Evolutionary conservation across 2,888 invertebrate species (phyloP).

Genomic region (Cremastinae sp.): DNA sequence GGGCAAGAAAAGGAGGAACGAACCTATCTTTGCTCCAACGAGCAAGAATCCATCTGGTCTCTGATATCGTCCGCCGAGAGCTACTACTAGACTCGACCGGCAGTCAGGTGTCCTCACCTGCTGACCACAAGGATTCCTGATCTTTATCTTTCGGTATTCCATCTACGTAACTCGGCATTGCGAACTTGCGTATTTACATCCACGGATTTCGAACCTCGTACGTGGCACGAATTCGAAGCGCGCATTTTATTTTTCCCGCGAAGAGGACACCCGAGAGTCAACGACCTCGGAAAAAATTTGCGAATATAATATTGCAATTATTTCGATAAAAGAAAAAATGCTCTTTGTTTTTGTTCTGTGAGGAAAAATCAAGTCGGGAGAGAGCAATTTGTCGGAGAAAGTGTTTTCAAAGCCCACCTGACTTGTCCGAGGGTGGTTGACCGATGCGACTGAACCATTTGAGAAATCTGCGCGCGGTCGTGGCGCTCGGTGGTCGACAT

Average conservation of each 20-base stretch:
- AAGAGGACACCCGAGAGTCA: too few relatives aligned
- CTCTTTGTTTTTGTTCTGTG: too few relatives aligned
- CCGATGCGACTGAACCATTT: slow-evolving; percentile 82
- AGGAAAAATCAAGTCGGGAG: too few relatives aligned
- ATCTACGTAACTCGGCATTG: slow-evolving; percentile 6
- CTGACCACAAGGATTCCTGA: slow-evolving; percentile 23
- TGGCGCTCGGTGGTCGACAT: slow-evolving; percentile 75
- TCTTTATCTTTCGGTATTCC: slow-evolving; percentile 34
- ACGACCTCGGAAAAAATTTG: too few relatives aligned
- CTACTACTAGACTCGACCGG: slow-evolving; percentile 7
- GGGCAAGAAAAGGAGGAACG: slow-evolving; percentile 16
- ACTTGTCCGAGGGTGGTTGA: slow-evolving; percentile 82
- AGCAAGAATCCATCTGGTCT: slow-evolving; percentile 41
- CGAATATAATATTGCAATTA: too few relatives aligned
- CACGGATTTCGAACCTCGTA: background rate
- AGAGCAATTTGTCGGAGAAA: slow-evolving; percentile 12
- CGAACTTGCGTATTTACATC: slow-evolving; percentile 5
- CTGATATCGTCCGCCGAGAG: slow-evolving; percentile 35
- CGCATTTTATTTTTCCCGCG: background rate
- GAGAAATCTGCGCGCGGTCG: slow-evolving; percentile 81
- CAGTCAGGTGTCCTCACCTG: slow-evolving; percentile 34
- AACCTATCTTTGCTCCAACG: slow-evolving; percentile 28
- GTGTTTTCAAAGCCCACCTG: slow-evolving; percentile 72
- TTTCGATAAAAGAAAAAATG: too few relatives aligned
- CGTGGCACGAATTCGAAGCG: background rate